Percentiles rank a stretch among this genome's conserved stretches.
Conservation (phyloP, 2,888 invertebrate genomes). For the Lasioglossum vierecki region DNA sequence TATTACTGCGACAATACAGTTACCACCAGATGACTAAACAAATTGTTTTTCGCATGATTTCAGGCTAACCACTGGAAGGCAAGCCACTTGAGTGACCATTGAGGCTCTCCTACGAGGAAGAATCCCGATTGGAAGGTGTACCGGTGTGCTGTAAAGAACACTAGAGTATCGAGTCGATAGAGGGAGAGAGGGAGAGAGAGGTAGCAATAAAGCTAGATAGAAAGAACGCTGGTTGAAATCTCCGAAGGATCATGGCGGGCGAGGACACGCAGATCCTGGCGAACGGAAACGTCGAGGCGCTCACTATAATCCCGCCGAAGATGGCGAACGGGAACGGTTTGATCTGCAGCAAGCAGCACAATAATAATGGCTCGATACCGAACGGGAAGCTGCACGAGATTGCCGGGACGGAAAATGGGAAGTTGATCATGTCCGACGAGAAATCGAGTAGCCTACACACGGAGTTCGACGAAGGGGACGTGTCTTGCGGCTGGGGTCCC, state of each 20-base stretch:
- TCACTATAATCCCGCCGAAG: constrained; percentile 81
- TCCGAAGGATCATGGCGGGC: constrained; percentile 73
- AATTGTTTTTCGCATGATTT: constrained; percentile 16
- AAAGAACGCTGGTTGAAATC: constrained; percentile 9
- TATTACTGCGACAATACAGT: background rate
- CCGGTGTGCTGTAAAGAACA: background rate
- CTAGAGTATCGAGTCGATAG: background rate
- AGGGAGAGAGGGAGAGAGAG: background rate
- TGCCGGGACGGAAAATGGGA: constrained; percentile 77
- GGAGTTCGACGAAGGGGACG: constrained; percentile 84
- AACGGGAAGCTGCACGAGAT: constrained; percentile 79
- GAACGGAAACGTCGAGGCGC: constrained; percentile 76
- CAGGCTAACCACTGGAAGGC: constrained; percentile 64
- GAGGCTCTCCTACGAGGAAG: constrained; percentile 54
- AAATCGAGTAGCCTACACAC: constrained; percentile 77
- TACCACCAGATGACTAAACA: background rate
- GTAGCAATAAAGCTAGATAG: background rate
- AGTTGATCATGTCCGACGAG: constrained; percentile 74
- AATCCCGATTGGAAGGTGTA: constrained; percentile 58
- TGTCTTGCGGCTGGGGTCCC: constrained; percentile 92
- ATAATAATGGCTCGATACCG: constrained; percentile 79
- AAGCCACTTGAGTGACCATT: constrained; percentile 52
- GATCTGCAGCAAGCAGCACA: constrained; percentile 74
- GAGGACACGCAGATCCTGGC: constrained; percentile 79
- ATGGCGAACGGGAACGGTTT: constrained; percentile 79